Base-by-base conservation (phyloP, 2,113 vertebrate species). In the Gymnarchus niloticus region DNA sequence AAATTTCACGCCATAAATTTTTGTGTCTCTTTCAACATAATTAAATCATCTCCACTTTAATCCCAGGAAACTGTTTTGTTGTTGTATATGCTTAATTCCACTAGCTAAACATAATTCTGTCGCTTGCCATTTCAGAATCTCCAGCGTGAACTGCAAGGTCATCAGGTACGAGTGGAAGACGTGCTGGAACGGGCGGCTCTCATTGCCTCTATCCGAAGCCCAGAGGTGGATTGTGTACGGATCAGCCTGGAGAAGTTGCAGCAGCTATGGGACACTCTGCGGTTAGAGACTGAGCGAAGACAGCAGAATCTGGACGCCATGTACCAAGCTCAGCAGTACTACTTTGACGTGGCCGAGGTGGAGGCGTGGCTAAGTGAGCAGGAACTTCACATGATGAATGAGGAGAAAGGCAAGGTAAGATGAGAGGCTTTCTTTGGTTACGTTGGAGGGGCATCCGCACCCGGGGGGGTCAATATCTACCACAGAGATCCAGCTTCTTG, bases 341-440 rank as follows among this genome's bases (percentile, higher is more conserved):
- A 96, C 94, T 97, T 96, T 0, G 97, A 98, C 59, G 94, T 95
- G 21, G 95, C 94, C 0, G 97, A 99, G 90, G 97, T 98, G 90
- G 97, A 99, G 91, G 92, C 97, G 46, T 98, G 97, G 97, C 93
- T 99, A 81, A 96, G 97, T 0, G 97, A 99, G 89, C 97, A 99
- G 85, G 97, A 99, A 91, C 94, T 99, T 88, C 95, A 98, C 86
- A 94, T 98, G 96, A 97, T 98, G 97, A 97, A 94, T 41, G 96
- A 98, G 87, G 97, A 99, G 92, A 98, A 96, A 91, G 97, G 97
- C 85, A 98, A 99, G 96, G 97, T 98, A 89, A 85, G 94, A 84
- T 8, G n/a, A 12, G 65, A 46, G 37, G 3, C 4, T 44, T 48
- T 37, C 61, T 25, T 37, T 6, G 61, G 12, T 69, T 69, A 28